phyloP scores from a whole-genome alignment of 2,113 vertebrate species.

The Apistogramma diplotaenia region DNA sequence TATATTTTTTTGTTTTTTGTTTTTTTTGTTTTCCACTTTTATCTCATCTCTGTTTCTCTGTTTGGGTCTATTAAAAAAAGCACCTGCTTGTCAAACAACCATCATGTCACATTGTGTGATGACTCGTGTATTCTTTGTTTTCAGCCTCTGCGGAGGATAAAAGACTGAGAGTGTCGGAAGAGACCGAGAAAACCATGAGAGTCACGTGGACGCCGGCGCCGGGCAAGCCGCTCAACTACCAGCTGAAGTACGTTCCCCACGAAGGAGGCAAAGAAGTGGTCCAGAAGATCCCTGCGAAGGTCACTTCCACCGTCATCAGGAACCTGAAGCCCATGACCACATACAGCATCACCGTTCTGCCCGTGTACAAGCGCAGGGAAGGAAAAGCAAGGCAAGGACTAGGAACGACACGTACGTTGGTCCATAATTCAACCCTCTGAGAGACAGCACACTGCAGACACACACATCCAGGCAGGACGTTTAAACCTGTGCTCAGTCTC shows the following conservation, averaged over 20 bases:
- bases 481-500: background rate
- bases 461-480: background rate
- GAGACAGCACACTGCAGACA: slow-evolving; percentile 39
- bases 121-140: background rate
- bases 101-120: too few relatives aligned
- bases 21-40: too few relatives aligned
- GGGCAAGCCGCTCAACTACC: slow-evolving; percentile 85
- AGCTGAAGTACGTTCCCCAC: slow-evolving; percentile 81
- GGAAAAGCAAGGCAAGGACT: slow-evolving; percentile 94
- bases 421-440: slow-evolving; percentile 73
- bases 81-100: too few relatives aligned
- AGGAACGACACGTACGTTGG: slow-evolving; percentile 92
- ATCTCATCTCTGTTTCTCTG: too few relatives aligned
- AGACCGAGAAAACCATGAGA: slow-evolving; percentile 88
- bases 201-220: slow-evolving; percentile 86
- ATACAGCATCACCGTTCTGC: slow-evolving; percentile 85
- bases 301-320: slow-evolving; percentile 82
- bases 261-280: slow-evolving; percentile 80
- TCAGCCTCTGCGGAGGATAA: slow-evolving; percentile 81
- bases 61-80: too few relatives aligned
- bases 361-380: slow-evolving; percentile 87
- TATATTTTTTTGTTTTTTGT: too few relatives aligned
- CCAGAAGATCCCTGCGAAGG: slow-evolving; percentile 76
- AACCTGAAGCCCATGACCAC: slow-evolving; percentile 84
- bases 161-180: slow-evolving; percentile 81